Evolutionary conservation across 2,888 invertebrate genomes (phyloP).

Genomic region (Eilema griseolum): DNA sequence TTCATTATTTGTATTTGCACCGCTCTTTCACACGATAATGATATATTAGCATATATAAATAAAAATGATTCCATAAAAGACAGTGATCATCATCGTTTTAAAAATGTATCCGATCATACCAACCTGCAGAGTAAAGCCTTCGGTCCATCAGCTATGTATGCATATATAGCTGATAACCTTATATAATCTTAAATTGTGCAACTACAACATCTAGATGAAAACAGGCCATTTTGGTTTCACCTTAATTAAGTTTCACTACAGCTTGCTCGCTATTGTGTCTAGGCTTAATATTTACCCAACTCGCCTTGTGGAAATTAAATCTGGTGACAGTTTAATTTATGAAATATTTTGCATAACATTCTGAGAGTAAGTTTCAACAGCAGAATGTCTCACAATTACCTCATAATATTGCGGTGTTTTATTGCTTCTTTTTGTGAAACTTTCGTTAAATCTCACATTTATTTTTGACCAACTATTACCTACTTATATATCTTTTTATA

Average conservation of each 20-base stretch:
- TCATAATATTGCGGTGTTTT: neutral
- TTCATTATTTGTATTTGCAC: too few relatives aligned
- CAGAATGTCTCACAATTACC: neutral
- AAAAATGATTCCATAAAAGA: too few relatives aligned
- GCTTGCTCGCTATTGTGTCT: conserved; percentile 33
- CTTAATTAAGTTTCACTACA: conserved; percentile 36
- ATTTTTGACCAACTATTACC: too few relatives aligned
- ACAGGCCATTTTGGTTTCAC: conserved; percentile 22
- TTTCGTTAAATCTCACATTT: neutral
- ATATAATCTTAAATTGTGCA: conserved; percentile 39
- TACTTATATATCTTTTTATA: too few relatives aligned
- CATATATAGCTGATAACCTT: too few relatives aligned
- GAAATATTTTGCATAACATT: conserved; percentile 2
- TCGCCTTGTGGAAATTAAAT: conserved; percentile 11
- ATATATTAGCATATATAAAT: too few relatives aligned
- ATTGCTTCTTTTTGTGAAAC: neutral
- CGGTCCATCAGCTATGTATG: too few relatives aligned
- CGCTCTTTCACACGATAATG: too few relatives aligned
- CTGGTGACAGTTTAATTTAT: conserved; percentile 11
- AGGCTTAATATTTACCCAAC: conserved; percentile 34
- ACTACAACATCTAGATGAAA: conserved; percentile 7
- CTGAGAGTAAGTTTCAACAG: neutral
- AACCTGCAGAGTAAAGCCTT: too few relatives aligned
- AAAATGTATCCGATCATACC: too few relatives aligned
- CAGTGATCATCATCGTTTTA: too few relatives aligned